These are phyloP conservation scores for Syrista parreyssii DNA, from an alignment of 2,888 invertebrate species.

Conservation along the genomic window DNA sequence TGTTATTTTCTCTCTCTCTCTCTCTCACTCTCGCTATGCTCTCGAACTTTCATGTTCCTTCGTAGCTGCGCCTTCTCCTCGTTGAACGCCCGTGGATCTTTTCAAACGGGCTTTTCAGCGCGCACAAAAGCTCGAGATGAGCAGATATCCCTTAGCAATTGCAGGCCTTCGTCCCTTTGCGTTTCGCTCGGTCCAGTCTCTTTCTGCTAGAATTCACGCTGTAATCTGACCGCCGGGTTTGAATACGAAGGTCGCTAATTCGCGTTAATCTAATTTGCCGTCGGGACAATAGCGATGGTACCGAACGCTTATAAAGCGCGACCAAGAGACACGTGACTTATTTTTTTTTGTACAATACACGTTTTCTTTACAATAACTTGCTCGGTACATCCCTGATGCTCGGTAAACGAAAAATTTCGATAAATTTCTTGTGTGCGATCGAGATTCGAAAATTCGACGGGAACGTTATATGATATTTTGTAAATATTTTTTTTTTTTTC, in stretches of 20 bases:
- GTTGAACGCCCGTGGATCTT: constrained; percentile 17
- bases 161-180: constrained; percentile 32
- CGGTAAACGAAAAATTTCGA: no score
- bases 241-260: constrained; percentile 51
- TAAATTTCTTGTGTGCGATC: no score
- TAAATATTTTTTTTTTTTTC: no score
- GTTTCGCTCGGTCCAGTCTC: not conserved
- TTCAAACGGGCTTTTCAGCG: constrained; percentile 29
- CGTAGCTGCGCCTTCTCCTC: not conserved
- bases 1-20: not conserved
- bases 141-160: constrained; percentile 45
- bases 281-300: constrained; percentile 36
- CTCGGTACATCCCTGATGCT: no score
- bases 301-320: constrained; percentile 26
- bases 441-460: no score
- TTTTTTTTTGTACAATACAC: no score
- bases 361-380: no score
- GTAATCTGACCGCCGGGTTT: constrained; percentile 48
- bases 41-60: not conserved
- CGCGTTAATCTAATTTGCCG: constrained; percentile 54
- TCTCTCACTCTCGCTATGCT: not conserved
- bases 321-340: no score
- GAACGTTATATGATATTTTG: no score
- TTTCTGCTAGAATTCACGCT: constrained; percentile 15
- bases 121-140: constrained; percentile 38